Evolutionary conservation across 2,113 vertebrate species (phyloP).

Genomic region (Chitala chitala): DNA sequence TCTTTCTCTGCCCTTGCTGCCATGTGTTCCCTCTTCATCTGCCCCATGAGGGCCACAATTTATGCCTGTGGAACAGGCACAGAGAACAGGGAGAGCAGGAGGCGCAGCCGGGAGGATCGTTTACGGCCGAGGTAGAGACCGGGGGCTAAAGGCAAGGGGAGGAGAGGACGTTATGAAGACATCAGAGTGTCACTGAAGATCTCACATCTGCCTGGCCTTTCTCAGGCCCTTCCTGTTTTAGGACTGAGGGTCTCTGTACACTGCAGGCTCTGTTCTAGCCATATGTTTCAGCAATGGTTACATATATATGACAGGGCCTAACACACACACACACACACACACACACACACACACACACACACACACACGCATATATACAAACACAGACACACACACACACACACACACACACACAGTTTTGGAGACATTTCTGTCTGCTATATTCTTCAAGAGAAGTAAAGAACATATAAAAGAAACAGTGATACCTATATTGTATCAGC

Average conservation of each 20-base stretch:
- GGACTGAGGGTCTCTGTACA: conserved; percentile 23
- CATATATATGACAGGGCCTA: too few relatives aligned
- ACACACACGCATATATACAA: conserved; percentile 19
- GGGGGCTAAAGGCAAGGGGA: conserved; percentile 17
- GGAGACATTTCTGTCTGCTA: too few relatives aligned
- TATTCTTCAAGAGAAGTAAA: too few relatives aligned
- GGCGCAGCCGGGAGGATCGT: conserved; percentile 43
- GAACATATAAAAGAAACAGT: neutral
- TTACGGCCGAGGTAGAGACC: conserved; percentile 16
- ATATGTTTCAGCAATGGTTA: conserved; percentile 23
- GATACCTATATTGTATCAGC: too few relatives aligned
- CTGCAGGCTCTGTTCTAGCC: neutral
- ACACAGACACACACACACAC: too few relatives aligned
- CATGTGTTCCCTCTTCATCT: conserved; percentile 36
- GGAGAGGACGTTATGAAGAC: conserved; percentile 53
- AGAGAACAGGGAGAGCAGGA: conserved; percentile 31
- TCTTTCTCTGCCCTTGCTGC: conserved; percentile 45
- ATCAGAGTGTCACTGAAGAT: conserved; percentile 45
- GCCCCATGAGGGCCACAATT: conserved; percentile 53
- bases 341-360: conserved; percentile 24
- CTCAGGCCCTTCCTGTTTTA: conserved; percentile 36
- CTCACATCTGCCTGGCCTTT: conserved; percentile 52
- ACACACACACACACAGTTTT: too few relatives aligned
- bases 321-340: too few relatives aligned
- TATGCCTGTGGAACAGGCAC: conserved; percentile 48